phyloP scores from a whole-genome alignment of 2,888 invertebrate species.

The Tetheella fluctuosa region DNA sequence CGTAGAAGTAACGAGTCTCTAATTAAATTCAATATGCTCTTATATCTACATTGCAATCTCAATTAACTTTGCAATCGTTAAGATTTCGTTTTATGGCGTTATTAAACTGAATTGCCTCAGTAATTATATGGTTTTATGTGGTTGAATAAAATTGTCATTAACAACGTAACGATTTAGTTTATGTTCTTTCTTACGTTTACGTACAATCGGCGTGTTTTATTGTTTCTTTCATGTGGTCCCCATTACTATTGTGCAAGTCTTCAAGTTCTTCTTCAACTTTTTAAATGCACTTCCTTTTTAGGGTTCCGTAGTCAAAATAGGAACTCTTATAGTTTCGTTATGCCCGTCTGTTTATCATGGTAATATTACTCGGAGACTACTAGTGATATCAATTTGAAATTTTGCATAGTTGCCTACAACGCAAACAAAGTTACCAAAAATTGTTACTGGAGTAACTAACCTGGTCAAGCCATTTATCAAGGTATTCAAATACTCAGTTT shows the following conservation, averaged over 20 bases:
- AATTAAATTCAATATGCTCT: conserved; percentile 37
- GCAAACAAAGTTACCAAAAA: no score
- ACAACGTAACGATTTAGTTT: conserved; percentile 18
- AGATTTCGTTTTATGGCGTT: conserved; percentile 34
- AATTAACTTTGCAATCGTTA: conserved; percentile 33
- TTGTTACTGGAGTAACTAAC: no score
- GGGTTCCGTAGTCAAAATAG: no score
- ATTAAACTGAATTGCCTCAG: conserved; percentile 22
- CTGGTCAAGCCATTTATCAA: no score
- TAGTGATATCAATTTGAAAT: no score
- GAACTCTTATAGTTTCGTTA: no score
- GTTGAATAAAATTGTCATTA: conserved; percentile 33
- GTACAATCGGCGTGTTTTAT: background rate
- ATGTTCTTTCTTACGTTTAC: conserved; percentile 4
- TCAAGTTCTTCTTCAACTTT: no score
- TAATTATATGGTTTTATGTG: conserved; percentile 35
- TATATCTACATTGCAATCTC: conserved; percentile 44
- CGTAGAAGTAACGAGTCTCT: conserved; percentile 14
- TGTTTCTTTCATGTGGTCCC: background rate
- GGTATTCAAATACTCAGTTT: no score
- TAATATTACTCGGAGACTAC: no score
- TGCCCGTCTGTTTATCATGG: no score
- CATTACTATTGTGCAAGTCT: no score
- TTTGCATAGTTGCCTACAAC: no score
- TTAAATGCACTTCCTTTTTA: background rate